phyloP scores from a whole-genome alignment of 2,113 vertebrate genomes.

The Corythornis cristatus region DNA sequence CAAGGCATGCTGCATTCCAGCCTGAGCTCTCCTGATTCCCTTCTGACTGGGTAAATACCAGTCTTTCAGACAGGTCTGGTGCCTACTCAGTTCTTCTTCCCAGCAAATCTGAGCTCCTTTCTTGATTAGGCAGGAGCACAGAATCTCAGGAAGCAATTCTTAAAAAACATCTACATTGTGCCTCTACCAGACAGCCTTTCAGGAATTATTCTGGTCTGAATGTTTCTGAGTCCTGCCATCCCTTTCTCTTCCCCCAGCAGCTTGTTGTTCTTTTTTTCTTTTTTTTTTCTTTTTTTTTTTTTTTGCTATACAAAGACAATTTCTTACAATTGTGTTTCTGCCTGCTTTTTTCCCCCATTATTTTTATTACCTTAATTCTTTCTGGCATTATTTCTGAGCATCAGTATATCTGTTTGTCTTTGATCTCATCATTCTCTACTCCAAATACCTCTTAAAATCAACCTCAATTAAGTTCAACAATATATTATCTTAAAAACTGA shows the following conservation, averaged over 20 bases:
- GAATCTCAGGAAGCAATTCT: background rate
- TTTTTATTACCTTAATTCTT: no score
- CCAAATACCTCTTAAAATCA: no score
- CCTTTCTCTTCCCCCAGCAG: background rate
- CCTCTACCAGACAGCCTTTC: background rate
- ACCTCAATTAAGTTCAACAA: no score
- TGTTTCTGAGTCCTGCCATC: background rate
- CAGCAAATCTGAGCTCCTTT: background rate
- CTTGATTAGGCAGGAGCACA: background rate
- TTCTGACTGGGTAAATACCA: slow-evolving; percentile 18
- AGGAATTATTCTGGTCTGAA: background rate
- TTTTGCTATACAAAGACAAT: background rate
- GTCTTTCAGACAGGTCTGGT: background rate
- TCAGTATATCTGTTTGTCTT: no score
- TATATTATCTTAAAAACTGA: no score
- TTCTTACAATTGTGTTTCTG: no score
- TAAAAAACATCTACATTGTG: background rate
- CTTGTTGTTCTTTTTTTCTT: background rate
- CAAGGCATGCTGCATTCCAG: slow-evolving; percentile 14
- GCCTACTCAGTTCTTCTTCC: background rate
- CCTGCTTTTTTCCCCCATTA: no score
- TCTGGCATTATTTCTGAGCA: no score
- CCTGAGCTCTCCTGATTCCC: slow-evolving; percentile 28
- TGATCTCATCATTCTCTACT: no score
- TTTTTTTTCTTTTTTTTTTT: background rate